Conservation (phyloP, 2,113 vertebrate genomes). For the Forbesichthys papilliferus region DNA sequence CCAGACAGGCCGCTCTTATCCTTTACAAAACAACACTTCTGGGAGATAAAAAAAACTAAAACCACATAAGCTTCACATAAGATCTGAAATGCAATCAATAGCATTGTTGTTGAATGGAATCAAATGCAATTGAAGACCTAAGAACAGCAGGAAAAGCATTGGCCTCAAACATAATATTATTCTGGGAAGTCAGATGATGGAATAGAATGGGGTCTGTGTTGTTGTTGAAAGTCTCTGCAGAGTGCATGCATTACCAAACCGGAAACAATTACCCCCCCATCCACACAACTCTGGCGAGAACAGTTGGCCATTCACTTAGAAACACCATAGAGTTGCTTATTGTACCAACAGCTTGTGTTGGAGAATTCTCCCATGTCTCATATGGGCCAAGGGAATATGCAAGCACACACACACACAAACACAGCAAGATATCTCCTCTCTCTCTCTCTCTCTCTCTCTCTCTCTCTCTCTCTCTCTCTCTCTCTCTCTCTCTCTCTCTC, state of each 20-base stretch:
- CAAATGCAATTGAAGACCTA: constrained; percentile 88
- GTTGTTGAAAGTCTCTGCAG: constrained; percentile 51
- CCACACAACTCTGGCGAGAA: constrained; percentile 69
- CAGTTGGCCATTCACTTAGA: constrained; percentile 71
- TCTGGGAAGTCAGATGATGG: constrained; percentile 60
- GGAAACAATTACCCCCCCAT: constrained; percentile 67
- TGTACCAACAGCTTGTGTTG: constrained; percentile 64
- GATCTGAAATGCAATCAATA: constrained; percentile 84
- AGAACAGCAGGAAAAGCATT: constrained; percentile 88
- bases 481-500: constrained; percentile 9
- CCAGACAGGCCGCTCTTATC: constrained; percentile 60
- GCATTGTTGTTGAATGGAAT: constrained; percentile 84
- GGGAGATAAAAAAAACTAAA: too few species aligned
- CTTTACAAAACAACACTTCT: constrained; percentile 80
- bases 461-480: constrained; percentile 11
- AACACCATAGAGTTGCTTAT: constrained; percentile 69
- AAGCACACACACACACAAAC: constrained; percentile 24
- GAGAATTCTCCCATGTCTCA: constrained; percentile 11
- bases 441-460: constrained; percentile 3
- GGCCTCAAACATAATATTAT: constrained; percentile 88
- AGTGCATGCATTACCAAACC: constrained; percentile 78
- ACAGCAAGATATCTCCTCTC: constrained; percentile 21
- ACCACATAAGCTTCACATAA: constrained; percentile 78
- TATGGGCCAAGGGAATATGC: constrained; percentile 24
- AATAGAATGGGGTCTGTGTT: background rate